Percentiles rank a stretch among this genome's conserved stretches.
Conservation (phyloP, 2,888 invertebrate genomes). For the Lasioglossum morio region DNA sequence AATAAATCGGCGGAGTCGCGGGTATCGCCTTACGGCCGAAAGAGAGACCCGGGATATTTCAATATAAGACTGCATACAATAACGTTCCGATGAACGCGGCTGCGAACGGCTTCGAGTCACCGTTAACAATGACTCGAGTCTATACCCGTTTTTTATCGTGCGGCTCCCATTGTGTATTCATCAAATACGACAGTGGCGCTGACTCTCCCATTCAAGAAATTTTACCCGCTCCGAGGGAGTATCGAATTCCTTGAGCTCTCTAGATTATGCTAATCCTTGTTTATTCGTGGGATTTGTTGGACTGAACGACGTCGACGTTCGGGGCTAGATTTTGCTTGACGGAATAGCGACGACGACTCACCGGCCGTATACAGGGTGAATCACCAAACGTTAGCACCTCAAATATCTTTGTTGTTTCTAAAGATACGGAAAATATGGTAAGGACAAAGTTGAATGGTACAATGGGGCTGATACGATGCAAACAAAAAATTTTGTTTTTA, state of each 20-base stretch:
- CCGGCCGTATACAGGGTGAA: no score
- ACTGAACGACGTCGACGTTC: background rate
- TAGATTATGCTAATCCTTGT: conserved; percentile 12
- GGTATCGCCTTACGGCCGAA: background rate
- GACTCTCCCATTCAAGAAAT: conserved; percentile 8
- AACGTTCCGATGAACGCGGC: conserved; percentile 40
- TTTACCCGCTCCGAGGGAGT: background rate
- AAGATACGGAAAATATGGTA: no score
- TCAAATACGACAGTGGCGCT: conserved; percentile 9
- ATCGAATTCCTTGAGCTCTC: conserved; percentile 6
- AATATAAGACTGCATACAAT: conserved; percentile 42
- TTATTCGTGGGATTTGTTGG: background rate
- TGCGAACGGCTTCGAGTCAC: conserved; percentile 7
- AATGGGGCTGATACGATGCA: no score
- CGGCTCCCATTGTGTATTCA: conserved; percentile 18
- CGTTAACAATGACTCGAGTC: conserved; percentile 26
- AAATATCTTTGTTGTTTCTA: no score
- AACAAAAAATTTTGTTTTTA: no score
- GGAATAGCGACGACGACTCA: background rate
- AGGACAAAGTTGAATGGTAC: no score
- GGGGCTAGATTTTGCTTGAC: background rate
- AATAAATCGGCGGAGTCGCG: conserved; percentile 56
- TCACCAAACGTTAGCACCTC: no score
- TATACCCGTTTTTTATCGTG: conserved; percentile 17
- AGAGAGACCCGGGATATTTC: conserved; percentile 28